These are phyloP conservation scores for Meda fulgida DNA, from an alignment of 2,797 vertebrate genomes.

Conservation along the genomic window DNA sequence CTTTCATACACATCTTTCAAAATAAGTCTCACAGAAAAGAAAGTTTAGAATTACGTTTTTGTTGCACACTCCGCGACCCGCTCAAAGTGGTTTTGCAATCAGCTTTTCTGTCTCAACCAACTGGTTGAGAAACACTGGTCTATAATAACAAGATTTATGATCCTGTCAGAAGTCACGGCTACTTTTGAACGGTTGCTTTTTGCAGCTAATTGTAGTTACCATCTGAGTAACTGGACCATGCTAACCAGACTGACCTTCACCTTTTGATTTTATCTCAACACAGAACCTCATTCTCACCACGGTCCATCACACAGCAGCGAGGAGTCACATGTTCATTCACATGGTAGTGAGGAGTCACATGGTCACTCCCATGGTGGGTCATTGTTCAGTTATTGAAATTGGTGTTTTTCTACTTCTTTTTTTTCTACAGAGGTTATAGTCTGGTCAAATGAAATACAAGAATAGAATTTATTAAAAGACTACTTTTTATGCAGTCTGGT, in stretches of 20 bases:
- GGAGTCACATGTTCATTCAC: slow-evolving; percentile 62
- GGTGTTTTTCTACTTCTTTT: neutral
- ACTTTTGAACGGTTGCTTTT: neutral
- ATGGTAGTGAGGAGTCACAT: slow-evolving; percentile 63
- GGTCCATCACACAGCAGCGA: slow-evolving; percentile 49
- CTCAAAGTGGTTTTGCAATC: too few species aligned
- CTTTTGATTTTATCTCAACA: neutral
- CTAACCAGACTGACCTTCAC: neutral
- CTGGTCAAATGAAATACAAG: too few species aligned
- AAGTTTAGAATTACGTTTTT: too few species aligned
- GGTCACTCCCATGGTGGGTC: slow-evolving; percentile 85
- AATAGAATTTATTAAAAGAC: neutral
- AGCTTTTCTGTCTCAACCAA: too few species aligned
- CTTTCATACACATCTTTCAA: too few species aligned
- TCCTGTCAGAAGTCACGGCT: neutral
- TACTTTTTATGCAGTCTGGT: neutral
- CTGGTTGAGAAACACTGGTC: too few species aligned
- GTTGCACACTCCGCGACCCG: too few species aligned
- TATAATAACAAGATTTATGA: neutral
- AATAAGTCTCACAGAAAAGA: too few species aligned
- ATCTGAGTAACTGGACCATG: neutral
- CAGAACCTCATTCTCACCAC: slow-evolving; percentile 87
- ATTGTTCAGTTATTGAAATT: neutral
- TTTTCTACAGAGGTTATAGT: neutral
- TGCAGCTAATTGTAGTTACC: too few species aligned